Percentiles rank a stretch among this genome's conserved stretches.
These are phyloP conservation scores for Leptopilina boulardi DNA, from an alignment of 1,140 invertebrate genomes.

Conservation along the genomic window DNA sequence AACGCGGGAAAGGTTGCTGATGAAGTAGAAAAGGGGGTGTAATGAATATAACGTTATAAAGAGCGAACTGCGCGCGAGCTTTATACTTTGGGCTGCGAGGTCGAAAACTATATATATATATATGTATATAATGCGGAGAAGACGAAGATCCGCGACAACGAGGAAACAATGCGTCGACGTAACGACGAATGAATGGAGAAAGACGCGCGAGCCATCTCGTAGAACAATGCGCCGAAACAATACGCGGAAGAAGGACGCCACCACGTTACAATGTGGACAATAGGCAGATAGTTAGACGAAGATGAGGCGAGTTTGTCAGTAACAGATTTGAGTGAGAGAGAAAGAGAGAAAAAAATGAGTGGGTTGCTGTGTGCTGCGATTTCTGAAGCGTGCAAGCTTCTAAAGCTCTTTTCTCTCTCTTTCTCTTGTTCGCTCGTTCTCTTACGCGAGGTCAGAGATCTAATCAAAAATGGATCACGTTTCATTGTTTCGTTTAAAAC, in stretches of 20 bases:
- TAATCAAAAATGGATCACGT: slow-evolving; percentile 25
- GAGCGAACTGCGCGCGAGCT: slow-evolving; percentile 45
- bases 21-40: slow-evolving; percentile 36
- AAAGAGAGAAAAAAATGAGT: not conserved
- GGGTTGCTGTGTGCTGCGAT: slow-evolving; percentile 14
- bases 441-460: slow-evolving; percentile 7
- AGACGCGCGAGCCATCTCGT: slow-evolving; percentile 54
- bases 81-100: slow-evolving; percentile 30
- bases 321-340: not conserved
- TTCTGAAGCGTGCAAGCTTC: slow-evolving; percentile 23
- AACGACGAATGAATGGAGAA: slow-evolving; percentile 49
- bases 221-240: slow-evolving; percentile 70
- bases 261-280: slow-evolving; percentile 71
- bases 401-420: not conserved
- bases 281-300: slow-evolving; percentile 58
- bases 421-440: not conserved
- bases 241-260: slow-evolving; percentile 63
- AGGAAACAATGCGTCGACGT: slow-evolving; percentile 53
- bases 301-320: slow-evolving; percentile 39
- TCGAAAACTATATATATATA: slow-evolving; percentile 30
- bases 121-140: slow-evolving; percentile 34
- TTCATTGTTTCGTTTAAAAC: slow-evolving; percentile 15
- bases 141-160: slow-evolving; percentile 43
- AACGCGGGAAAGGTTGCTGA: slow-evolving; percentile 43
- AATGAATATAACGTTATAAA: slow-evolving; percentile 28